Base-by-base conservation (phyloP, 1,140 invertebrate species). In the Drosophila chauvacae region DNA sequence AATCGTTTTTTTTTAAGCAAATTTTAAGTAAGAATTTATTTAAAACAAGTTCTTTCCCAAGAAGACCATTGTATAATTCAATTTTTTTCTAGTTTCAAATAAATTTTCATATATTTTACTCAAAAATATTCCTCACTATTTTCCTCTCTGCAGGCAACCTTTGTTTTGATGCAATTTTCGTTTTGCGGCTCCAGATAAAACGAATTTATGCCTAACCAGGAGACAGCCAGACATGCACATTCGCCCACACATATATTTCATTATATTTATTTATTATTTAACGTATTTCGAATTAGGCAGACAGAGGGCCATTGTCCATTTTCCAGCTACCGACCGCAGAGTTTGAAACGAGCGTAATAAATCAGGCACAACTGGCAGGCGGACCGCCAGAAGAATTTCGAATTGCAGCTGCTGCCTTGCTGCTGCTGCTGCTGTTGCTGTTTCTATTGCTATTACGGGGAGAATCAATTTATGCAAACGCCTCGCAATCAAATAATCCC, bases 211-310 rank as follows among this genome's bases (percentile, higher is more conserved):
- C 81, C 81, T 84, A 84, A 85, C 82, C 81, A 71, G 64, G 51
- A 60, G 65, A 60, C 71, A 71, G 69, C 62, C 74, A 78, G 50
- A 81, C 58, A 51, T 51, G 59, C 53, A 58, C 48, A 58, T 60
- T 33, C 39, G 44, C 42, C 55, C 41, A 56, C 60, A 47, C 65
- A 81, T 77, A 73, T 76, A 87, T 76, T 83, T 88, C 80, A 87
- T 87, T 84, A 80, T 80, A 78, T 84, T 80, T 85, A 85, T 86
- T 86, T 85, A 85, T 85, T 85, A 85, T 85, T 85, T 74, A 85
- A 81, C 82, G 60, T 50, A 78, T 84, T 80, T 71, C 63, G 77
- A 47, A 77, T 77, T 85, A 85, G 77, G 63, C 56, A 53, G 48
- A 23, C 23, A 35, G 28, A 48, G 56, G 30, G 23, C 66, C 45